phyloP scores from a whole-genome alignment of 92 coral and sea anemone genomes.

The Porites rus region DNA sequence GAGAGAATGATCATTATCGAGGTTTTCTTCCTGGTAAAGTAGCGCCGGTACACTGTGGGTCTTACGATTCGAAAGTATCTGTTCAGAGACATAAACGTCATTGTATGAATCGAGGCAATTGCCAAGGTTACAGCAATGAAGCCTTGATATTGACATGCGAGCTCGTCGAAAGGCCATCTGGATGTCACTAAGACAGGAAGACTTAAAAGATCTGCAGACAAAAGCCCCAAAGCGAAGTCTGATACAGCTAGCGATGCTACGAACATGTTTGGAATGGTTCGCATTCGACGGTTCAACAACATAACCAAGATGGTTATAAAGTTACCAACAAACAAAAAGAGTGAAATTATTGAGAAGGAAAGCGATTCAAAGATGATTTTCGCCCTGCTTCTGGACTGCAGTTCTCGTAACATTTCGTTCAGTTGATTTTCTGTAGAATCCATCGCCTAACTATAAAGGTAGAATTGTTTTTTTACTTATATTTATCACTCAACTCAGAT shows the following conservation, averaged over 20 bases:
- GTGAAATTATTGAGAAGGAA: background rate
- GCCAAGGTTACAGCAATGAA: slow-evolving; percentile 53
- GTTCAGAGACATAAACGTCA: slow-evolving; percentile 65
- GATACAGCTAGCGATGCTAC: slow-evolving; percentile 75
- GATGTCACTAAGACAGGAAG: slow-evolving; percentile 28
- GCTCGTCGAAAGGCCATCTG: slow-evolving; percentile 42
- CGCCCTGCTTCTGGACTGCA: slow-evolving; percentile 51
- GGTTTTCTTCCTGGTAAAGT: slow-evolving; percentile 1
- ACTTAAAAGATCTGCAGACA: no score
- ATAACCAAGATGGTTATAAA: slow-evolving; percentile 56
- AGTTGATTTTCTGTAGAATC: background rate
- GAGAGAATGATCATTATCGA: slow-evolving; percentile 16
- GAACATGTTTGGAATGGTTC: slow-evolving; percentile 57
- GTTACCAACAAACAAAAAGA: slow-evolving; percentile 60
- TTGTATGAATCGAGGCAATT: slow-evolving; percentile 65
- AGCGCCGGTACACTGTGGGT: slow-evolving; percentile 41
- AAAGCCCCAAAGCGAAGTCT: slow-evolving; percentile 53
- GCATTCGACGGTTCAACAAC: slow-evolving; percentile 38
- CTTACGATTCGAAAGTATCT: slow-evolving; percentile 68
- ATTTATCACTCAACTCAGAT: no score
- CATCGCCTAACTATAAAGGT: background rate
- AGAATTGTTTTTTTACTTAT: no score
- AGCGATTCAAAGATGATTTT: slow-evolving; percentile 55
- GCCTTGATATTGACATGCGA: slow-evolving; percentile 65
- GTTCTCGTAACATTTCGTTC: slow-evolving; percentile 31